Percentiles rank a stretch among this genome's conserved stretches.
phyloP scores from a whole-genome alignment of 2,113 vertebrate species.

The Myocastor coypus region DNA sequence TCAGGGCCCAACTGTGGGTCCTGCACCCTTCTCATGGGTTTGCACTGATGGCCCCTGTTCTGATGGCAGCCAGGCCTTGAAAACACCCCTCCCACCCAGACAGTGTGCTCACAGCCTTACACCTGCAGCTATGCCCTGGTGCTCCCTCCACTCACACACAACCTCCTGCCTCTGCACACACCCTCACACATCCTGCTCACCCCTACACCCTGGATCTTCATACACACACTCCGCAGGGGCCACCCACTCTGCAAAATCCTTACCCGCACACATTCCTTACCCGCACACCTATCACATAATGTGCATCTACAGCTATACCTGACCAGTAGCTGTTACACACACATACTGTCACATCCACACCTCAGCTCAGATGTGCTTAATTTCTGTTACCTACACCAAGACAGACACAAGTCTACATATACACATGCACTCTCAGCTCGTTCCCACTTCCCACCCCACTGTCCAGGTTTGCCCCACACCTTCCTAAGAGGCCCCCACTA shows the following conservation, averaged over 20 bases:
- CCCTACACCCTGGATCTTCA: neutral
- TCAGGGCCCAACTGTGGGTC: slow-evolving; percentile 70
- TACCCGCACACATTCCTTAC: too few species aligned
- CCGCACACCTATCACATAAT: neutral
- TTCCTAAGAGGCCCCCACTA: neutral
- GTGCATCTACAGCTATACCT: neutral
- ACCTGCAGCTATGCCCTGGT: neutral
- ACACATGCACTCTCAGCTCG: neutral
- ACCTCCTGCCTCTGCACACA: neutral
- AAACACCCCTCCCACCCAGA: neutral
- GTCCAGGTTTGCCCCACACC: neutral
- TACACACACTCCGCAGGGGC: neutral
- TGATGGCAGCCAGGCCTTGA: slow-evolving; percentile 27
- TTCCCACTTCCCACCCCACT: neutral
- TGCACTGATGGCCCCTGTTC: neutral
- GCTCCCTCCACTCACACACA: neutral
- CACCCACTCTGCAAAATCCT: neutral
- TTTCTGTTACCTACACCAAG: neutral
- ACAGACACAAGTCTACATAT: neutral
- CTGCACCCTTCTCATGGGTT: neutral
- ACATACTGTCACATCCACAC: neutral
- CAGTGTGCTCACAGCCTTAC: slow-evolving; percentile 27
- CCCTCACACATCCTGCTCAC: neutral
- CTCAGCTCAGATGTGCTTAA: neutral
- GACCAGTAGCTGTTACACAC: neutral